Base-by-base conservation (phyloP, 2,888 invertebrate species). In the Drosophila prolongata region DNA sequence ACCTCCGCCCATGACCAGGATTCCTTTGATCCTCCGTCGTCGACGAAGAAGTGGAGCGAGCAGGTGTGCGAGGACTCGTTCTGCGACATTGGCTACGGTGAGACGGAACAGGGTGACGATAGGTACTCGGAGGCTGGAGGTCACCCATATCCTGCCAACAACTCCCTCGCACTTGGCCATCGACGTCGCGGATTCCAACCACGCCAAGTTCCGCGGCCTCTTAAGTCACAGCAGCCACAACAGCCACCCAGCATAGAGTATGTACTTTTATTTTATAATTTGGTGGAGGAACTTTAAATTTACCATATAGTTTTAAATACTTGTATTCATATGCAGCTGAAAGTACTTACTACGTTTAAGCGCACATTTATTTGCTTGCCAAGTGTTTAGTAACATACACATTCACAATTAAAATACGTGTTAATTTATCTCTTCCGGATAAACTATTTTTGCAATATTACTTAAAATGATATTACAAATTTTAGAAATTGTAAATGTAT, bases 11-110 rank as follows among this genome's bases (percentile, higher is more conserved):
- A 87, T 53, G 89, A 89, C 9, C 73, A 42, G 11, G 71, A 71
- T 8, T 69, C 78, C 1, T 78, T 67, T 30, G 82, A 84, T 16
- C 43, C 61, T 2, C 56, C 44, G n/a, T 58, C 75, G 9, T 50
- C 66, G 16, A 78, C 87, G 3, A 91, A 91, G 65, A 92, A 91
- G 57, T 92, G 92, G 92, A 92, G 91, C 46, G 92, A 92, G 54
- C 91, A 91, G 70, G 92, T 92, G 6, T 90, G 90, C 58, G 92
- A 92, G 56, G 92, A 92, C 55, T 91, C 90, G n/a, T 80, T 90
- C 34, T 90, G 82, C 59, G 91, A 91, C 54, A 80, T 77, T 34
- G 89, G 87, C 35, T 82, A 77, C 27, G 70, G 66, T 19, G 86
- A 83, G 46, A 14, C 59, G 1, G 59, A 72, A 2, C 42, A 47